These are phyloP conservation scores for Apodemia duryi DNA, from an alignment of 2,888 invertebrate genomes.

Conservation along the genomic window DNA sequence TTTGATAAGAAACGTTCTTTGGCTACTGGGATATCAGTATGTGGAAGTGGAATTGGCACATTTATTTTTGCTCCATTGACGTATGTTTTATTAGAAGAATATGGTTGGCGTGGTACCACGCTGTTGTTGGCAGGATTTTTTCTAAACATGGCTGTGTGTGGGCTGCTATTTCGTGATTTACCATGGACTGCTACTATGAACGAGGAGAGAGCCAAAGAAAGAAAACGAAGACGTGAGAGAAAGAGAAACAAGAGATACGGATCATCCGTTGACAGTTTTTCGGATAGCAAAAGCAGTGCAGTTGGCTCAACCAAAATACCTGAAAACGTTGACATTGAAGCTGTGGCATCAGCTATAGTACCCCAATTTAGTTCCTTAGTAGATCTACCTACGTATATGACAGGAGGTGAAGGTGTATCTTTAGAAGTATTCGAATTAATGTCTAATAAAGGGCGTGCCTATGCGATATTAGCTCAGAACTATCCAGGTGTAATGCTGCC, in stretches of 20 bases:
- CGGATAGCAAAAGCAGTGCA: slow-evolving; percentile 84
- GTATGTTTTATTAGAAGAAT: slow-evolving; percentile 85
- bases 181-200: slow-evolving; percentile 79
- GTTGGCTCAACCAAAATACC: slow-evolving; percentile 75
- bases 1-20: slow-evolving; percentile 91
- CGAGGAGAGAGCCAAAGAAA: slow-evolving; percentile 80
- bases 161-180: slow-evolving; percentile 87
- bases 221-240: slow-evolving; percentile 80
- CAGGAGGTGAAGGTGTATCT: slow-evolving; percentile 87
- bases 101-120: slow-evolving; percentile 91
- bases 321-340: slow-evolving; percentile 51
- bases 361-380: slow-evolving; percentile 89
- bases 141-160: slow-evolving; percentile 89
- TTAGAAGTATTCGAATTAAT: slow-evolving; percentile 86
- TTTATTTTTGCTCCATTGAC: slow-evolving; percentile 91
- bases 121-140: slow-evolving; percentile 90
- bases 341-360: slow-evolving; percentile 55
- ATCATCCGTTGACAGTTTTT: slow-evolving; percentile 85
- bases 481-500: slow-evolving; percentile 86
- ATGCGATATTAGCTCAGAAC: slow-evolving; percentile 85
- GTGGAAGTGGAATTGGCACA: slow-evolving; percentile 93
- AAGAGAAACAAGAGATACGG: slow-evolving; percentile 78
- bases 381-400: slow-evolving; percentile 90
- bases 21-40: slow-evolving; percentile 92
- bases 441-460: slow-evolving; percentile 84